Conservation (phyloP, 2,797 vertebrate species). For the Sandelia bainsii region DNA sequence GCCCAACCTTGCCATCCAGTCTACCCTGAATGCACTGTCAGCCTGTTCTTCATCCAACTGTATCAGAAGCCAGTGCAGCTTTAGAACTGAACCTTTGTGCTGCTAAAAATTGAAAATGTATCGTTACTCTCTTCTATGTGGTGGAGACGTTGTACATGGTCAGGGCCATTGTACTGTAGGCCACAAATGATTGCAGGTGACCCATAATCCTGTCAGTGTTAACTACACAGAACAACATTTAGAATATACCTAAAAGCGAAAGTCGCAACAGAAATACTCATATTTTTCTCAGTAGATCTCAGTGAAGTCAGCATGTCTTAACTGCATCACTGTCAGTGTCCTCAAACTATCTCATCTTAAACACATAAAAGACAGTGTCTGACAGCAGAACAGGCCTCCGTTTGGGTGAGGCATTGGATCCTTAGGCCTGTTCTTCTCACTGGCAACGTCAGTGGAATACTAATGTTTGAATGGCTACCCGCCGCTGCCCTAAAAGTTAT, state of each 20-base stretch:
- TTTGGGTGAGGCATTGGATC: conserved; percentile 59
- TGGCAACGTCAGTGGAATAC: conserved; percentile 76
- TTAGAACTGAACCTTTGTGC: conserved; percentile 18
- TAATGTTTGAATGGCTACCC: conserved; percentile 76
- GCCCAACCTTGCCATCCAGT: conserved; percentile 59
- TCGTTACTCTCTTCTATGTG: conserved; percentile 19
- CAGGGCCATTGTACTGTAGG: background rate
- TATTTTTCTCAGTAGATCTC: background rate
- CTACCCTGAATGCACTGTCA: conserved; percentile 61
- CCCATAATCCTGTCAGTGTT: background rate
- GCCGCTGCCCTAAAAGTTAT: conserved; percentile 70
- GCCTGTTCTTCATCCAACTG: conserved; percentile 46
- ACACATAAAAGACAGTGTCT: conserved; percentile 42
- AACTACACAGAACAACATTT: background rate
- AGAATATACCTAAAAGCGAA: conserved; percentile 10
- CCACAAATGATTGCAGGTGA: conserved; percentile 4
- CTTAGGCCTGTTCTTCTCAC: conserved; percentile 58
- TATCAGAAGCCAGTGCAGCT: conserved; percentile 30
- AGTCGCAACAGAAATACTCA: background rate
- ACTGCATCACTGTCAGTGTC: conserved; percentile 2
- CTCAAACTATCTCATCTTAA: conserved; percentile 29
- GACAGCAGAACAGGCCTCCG: conserved; percentile 52
- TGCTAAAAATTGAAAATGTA: conserved; percentile 19
- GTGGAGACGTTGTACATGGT: background rate
- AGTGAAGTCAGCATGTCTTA: conserved; percentile 7